These are phyloP conservation scores for Onychostruthus taczanowskii DNA, from an alignment of 2,113 vertebrate species.

Conservation along the genomic window DNA sequence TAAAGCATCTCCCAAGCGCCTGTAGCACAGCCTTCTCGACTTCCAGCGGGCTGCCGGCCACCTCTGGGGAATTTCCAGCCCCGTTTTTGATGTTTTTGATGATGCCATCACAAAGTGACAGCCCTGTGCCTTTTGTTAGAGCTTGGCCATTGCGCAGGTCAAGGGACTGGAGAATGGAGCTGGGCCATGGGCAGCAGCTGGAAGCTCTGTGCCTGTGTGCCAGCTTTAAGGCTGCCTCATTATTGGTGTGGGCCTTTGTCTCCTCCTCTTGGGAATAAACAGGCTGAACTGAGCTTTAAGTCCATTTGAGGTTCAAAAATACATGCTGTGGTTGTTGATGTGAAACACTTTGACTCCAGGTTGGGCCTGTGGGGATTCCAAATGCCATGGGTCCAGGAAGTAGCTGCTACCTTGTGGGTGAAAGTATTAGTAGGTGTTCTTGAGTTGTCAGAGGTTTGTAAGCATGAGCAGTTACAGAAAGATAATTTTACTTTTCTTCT, in stretches of 20 bases:
- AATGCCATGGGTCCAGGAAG: not conserved
- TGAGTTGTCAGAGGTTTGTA: not conserved
- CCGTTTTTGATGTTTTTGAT: rapidly evolving
- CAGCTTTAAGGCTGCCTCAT: not conserved
- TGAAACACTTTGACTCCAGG: not conserved
- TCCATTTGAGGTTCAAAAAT: not conserved
- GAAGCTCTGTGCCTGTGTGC: not conserved
- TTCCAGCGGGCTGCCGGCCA: rapidly evolving
- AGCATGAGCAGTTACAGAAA: not conserved
- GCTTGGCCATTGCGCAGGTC: rapidly evolving
- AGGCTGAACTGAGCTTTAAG: not conserved
- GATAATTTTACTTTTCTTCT: not conserved
- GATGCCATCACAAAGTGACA: rapidly evolving
- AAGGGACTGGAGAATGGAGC: not conserved
- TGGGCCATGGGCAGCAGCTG: not conserved
- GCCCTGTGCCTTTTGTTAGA: not conserved
- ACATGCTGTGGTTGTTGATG: not conserved
- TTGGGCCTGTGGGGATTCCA: not conserved
- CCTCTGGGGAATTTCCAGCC: not conserved
- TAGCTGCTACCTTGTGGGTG: not conserved
- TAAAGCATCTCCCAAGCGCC: not conserved
- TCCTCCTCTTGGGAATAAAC: not conserved
- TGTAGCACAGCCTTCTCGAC: rapidly evolving
- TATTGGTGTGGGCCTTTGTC: not conserved
- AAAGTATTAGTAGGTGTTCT: not conserved